Percentiles rank a stretch among this genome's conserved stretches.
phyloP scores from a whole-genome alignment of 1,140 invertebrate genomes.

The Orius insidiosus region DNA sequence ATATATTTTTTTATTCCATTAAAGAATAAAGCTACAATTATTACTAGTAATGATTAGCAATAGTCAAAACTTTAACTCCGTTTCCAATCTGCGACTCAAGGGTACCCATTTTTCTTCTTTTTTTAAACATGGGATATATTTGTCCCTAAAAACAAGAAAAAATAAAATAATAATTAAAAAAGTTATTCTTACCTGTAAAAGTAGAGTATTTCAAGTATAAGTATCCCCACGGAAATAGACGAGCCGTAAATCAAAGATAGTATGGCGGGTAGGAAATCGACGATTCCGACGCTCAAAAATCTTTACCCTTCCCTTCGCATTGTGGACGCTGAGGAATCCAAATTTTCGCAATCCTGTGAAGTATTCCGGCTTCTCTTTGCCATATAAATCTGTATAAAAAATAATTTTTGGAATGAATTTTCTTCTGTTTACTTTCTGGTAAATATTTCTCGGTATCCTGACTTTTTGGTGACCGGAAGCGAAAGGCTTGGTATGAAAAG shows the following conservation, averaged over 20 bases:
- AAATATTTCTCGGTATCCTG: constrained; percentile 35
- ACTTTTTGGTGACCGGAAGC: constrained; percentile 32
- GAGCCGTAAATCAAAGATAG: constrained; percentile 22
- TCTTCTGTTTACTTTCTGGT: constrained; percentile 26
- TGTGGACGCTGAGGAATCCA: constrained; percentile 27
- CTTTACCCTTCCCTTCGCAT: constrained; percentile 28
- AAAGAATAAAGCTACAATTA: too few relatives aligned
- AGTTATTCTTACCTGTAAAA: constrained; percentile 9
- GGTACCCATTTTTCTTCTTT: too few relatives aligned
- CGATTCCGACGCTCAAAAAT: constrained; percentile 31
- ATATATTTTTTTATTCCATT: too few relatives aligned
- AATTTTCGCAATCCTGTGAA: constrained; percentile 24
- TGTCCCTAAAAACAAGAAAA: too few relatives aligned
- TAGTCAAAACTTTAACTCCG: too few relatives aligned
- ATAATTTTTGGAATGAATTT: background rate
- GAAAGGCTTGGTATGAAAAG: constrained; percentile 33
- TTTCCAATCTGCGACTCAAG: too few relatives aligned
- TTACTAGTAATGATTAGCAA: too few relatives aligned
- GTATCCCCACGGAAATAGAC: constrained; percentile 2
- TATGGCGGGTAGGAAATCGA: constrained; percentile 30
- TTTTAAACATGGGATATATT: too few relatives aligned
- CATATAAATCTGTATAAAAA: constrained; percentile 23
- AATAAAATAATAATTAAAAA: too few relatives aligned
- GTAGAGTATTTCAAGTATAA: constrained; percentile 8
- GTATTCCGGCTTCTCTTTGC: constrained; percentile 27